Evolutionary conservation across 2,888 invertebrate species (phyloP).

Genomic region (Drosophila kanekoi): DNA sequence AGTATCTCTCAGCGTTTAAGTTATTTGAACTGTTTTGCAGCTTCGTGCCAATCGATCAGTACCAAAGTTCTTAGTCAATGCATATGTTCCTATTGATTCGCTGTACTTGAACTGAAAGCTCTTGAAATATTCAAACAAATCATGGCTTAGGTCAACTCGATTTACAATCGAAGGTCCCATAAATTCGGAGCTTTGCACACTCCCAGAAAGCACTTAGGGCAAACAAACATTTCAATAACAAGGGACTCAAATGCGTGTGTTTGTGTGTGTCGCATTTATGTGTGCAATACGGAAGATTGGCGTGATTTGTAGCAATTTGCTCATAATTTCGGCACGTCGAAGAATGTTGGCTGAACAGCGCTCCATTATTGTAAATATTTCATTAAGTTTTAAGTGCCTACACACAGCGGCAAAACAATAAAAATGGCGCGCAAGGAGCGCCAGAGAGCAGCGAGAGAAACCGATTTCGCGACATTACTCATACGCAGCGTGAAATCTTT

Average conservation of each 20-base stretch:
- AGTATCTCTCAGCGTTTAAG: too few relatives aligned
- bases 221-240: conserved; percentile 42
- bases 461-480: conserved; percentile 63
- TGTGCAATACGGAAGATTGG: conserved; percentile 58
- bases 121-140: conserved; percentile 28
- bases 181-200: conserved; percentile 36
- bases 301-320: conserved; percentile 74
- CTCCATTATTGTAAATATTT: conserved; percentile 75
- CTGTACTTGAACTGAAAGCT: conserved; percentile 17
- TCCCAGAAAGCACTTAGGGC: conserved; percentile 35
- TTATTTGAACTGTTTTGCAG: too few relatives aligned
- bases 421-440: conserved; percentile 43
- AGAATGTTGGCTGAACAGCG: conserved; percentile 48
- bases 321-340: conserved; percentile 50
- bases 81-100: conserved; percentile 19
- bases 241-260: conserved; percentile 5
- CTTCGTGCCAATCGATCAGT: background rate
- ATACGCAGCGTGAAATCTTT: conserved; percentile 70
- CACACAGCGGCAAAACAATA: conserved; percentile 64
- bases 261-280: conserved; percentile 45
- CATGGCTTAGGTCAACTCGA: conserved; percentile 45
- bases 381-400: conserved; percentile 77
- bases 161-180: conserved; percentile 34
- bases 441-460: conserved; percentile 5
- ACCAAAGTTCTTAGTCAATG: background rate